Percentiles rank a stretch among this genome's conserved stretches.
These are phyloP conservation scores for Malurus cyaneus DNA, from an alignment of 2,113 vertebrate genomes.

Conservation along the genomic window DNA sequence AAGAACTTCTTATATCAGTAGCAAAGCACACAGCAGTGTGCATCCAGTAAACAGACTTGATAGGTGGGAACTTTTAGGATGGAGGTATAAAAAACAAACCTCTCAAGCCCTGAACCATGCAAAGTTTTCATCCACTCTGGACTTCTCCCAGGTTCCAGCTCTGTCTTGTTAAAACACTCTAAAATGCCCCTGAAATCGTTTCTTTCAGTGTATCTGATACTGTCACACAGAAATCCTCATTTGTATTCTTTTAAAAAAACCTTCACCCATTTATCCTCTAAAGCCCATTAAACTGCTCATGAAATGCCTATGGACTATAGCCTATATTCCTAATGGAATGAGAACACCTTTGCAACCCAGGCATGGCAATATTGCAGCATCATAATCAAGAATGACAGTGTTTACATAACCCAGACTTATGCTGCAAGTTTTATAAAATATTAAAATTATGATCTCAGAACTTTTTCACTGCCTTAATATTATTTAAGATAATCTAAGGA, in stretches of 20 bases:
- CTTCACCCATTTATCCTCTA: neutral
- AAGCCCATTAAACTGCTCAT: neutral
- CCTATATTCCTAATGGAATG: neutral
- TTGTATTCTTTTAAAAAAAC: neutral
- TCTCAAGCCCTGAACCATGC: neutral
- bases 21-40: neutral
- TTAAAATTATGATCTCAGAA: neutral
- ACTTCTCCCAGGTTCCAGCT: neutral
- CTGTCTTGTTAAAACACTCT: neutral
- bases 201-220: neutral
- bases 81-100: neutral
- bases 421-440: neutral
- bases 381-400: neutral
- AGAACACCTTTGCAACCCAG: neutral
- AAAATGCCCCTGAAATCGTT: neutral
- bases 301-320: neutral
- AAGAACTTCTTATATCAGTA: neutral
- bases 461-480: neutral
- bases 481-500: neutral
- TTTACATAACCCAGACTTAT: neutral
- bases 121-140: neutral
- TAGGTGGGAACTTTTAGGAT: neutral
- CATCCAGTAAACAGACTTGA: neutral
- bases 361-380: neutral
- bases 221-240: neutral